Evolutionary conservation across 2,888 invertebrate genomes (phyloP).

Genomic region (Petrolisthes manimaculis): DNA sequence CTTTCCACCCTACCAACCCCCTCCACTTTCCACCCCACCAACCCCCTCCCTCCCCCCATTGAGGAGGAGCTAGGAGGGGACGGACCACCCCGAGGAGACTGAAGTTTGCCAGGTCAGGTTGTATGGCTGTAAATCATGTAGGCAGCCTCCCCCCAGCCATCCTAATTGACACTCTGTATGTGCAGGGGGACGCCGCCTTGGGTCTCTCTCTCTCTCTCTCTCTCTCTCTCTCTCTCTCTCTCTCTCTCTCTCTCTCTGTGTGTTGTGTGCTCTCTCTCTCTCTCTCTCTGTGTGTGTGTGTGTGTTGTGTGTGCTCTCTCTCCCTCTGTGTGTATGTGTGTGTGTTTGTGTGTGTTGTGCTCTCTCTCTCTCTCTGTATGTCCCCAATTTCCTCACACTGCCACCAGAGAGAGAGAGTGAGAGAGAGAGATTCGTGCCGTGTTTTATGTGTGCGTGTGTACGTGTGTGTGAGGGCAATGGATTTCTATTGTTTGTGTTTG

Average conservation of each 20-base stretch:
- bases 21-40: not conserved
- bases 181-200: conserved; percentile 16
- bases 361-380: not conserved
- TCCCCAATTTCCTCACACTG: not conserved
- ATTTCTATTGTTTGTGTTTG: too few relatives aligned
- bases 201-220: conserved; percentile 1
- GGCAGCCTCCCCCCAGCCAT: conserved; percentile 31
- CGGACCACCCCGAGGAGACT: conserved; percentile 16
- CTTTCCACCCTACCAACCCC: not conserved
- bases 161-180: conserved; percentile 53
- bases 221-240: conserved; percentile 33
- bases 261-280: not conserved
- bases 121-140: conserved; percentile 48
- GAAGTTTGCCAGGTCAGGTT: conserved; percentile 56
- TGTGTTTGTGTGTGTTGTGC: conserved; percentile 1
- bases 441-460: too few relatives aligned
- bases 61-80: too few relatives aligned
- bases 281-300: not conserved
- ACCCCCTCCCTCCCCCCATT: not conserved
- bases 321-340: not conserved
- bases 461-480: too few relatives aligned
- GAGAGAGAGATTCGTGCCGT: not conserved
- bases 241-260: not conserved
- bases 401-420: not conserved
- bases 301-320: conserved; percentile 16